Base-by-base conservation (phyloP, 2,797 vertebrate genomes). In the Glossophaga mutica region DNA sequence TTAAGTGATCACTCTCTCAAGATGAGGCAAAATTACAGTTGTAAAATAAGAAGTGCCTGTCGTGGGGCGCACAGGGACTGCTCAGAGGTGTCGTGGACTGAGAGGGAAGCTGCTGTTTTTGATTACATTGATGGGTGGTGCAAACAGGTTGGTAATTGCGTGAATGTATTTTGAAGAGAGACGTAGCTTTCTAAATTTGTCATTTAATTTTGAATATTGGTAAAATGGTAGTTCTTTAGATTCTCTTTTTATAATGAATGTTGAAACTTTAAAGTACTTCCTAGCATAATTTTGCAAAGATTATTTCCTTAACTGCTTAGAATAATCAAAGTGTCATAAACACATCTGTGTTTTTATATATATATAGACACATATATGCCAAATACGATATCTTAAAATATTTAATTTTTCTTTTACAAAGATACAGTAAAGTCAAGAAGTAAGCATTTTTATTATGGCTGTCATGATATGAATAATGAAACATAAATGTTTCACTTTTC, bases 401-500 rank as follows among this genome's bases (percentile, higher is more conserved):
- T 4, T 11, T 4, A 16, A 22, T 21, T 26, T 42, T 89, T 55
- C 74, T 71, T 39, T 42, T 81, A 3, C 5, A 55, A 68, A 83
- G 15, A 86, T 73, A 55, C 6, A 74, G 16, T 90, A 78, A 97
- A 77, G 15, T 90, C 44, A 89, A 78, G 24, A 86, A 94, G 55
- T 85, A 90, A 96, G 7, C 39, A 71, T 89, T 94, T 93, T 94
- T 90, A 78, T 89, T 84, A 32, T 73, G n/a, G 8, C 32, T 82
- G 11, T 92, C n/a, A 87, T 81, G 48, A 29, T 59, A 19, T 55
- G 88, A 62, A 65, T 48, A 96, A 89, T 74, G 90, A 89, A 85
- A 74, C 44, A 2, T 44, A 91, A 68, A 1, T 84, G 70, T 97
- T 71, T 71, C 78, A 87, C 89, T 95, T 97, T 98, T 93, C 97